Base-by-base conservation (phyloP, 92 coral and sea anemone species). In the Nematostella vectensis region DNA sequence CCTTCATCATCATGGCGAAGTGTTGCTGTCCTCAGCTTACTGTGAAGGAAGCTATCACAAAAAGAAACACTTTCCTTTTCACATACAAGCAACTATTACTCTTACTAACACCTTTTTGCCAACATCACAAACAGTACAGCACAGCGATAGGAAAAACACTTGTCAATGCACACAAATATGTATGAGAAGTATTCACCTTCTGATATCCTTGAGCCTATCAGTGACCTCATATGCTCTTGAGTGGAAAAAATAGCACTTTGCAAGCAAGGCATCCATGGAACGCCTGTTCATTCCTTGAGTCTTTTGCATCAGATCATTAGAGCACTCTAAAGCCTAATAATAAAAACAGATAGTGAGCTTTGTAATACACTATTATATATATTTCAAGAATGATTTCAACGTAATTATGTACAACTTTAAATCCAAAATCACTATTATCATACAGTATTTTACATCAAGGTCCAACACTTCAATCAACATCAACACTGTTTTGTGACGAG, bases 211-310 rank as follows among this genome's bases (percentile, higher is more conserved):
- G 25, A 93, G 75, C 39, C 83, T 76, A 59, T 77, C 86, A 29
- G 80, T 83, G 43, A 93, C 78, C 51, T 93, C 99, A 67, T 93
- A 93, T 12, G 96, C 80, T 51, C 96, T 80, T 16, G 99, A 86
- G 72, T 93, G 99, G 36, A 81, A 93, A 78, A 93, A 93, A 71
- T 78, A 93, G 50, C 99, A 93, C 51, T 93, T 87, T 39, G 99
- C 99, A 38, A 93, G 50, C 3, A 93, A 74, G 22, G 95, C 78
- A 62, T 93, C 99, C 24, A 93, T 67, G 2, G 99, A 81, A 30
- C 96, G 65, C 55, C 99, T 81, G 70, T 93, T 93, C 62, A 81
- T 70, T 10, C 68, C 77, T 65, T 87, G 80, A 22, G 89, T 62
- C 70, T 83, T 80, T 62, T 93, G 75, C 87, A 93, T 68, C 52